Base-by-base conservation (phyloP, 2,888 invertebrate species). In the Thymelicus lineola region DNA sequence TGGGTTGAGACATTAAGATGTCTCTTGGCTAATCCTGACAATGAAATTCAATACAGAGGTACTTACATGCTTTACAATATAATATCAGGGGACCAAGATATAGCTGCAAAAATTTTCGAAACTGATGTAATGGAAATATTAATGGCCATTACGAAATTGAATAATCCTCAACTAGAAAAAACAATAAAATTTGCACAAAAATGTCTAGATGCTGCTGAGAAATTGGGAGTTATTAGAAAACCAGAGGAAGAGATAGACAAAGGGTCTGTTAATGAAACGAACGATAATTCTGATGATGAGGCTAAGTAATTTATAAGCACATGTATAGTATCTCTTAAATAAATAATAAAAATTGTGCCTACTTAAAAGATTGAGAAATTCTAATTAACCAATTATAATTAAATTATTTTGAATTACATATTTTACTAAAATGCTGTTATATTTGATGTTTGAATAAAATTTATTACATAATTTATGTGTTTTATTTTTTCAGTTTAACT, bases 61-160 rank as follows among this genome's bases (percentile, higher is more conserved):
- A 95, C 96, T 15, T 97, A 96, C 67, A 95, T 98, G 70, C 94
- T 98, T 10, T 87, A 95, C 66, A 98, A 98, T 86, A 95, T 99
- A 85, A 96, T 98, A 66, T 95, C 94, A 73, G 95, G 95, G 36
- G 96, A 96, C 57, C 96, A 96, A 84, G 97, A 97, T 71, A 95
- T 96, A 70, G 98, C 98, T 2, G 95, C 96, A 73, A 96, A 96
- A 85, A 87, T 99, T 20, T 96, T 98, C 73, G 97, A 97, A 78
- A 98, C 98, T 1, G 97, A 98, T 85, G 93, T 98, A 42, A 96
- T 98, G 96, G 98, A 99, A 89, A 96, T 98, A 76, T 91, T 98
- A 67, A 97, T 98, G 96, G 98, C 98, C 0, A 84, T 98, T 15
- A 96, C 96, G 0, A 96, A 96, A 84, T 79, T 96, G 63, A 94